phyloP scores from a whole-genome alignment of 2,888 invertebrate species.

The Acleris sparsana region DNA sequence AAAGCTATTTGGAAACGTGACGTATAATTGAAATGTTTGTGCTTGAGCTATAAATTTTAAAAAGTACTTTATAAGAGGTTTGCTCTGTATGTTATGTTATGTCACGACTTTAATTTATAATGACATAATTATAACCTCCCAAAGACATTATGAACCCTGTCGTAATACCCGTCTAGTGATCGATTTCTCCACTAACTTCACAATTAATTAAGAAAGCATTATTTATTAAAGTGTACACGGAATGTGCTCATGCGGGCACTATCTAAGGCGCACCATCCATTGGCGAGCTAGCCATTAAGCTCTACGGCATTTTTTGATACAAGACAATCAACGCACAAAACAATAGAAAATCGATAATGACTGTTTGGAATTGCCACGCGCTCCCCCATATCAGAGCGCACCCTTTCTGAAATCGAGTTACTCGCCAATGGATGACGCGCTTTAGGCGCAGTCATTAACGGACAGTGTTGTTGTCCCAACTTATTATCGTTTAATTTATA shows the following conservation, averaged over 20 bases:
- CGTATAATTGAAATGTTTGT: no score
- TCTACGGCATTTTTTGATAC: conserved; percentile 5
- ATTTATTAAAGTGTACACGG: conserved; percentile 28
- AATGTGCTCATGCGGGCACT: conserved; percentile 4
- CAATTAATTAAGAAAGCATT: conserved; percentile 30
- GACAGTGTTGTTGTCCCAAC: conserved; percentile 76
- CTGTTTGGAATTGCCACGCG: conserved; percentile 6
- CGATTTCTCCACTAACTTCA: conserved; percentile 17
- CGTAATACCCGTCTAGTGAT: conserved; percentile 8
- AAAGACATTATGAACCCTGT: conserved; percentile 3
- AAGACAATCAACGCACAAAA: conserved; percentile 14
- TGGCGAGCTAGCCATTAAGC: conserved; percentile 12
- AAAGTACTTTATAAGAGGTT: no score
- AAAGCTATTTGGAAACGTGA: no score
- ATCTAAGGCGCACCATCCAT: conserved; percentile 25
- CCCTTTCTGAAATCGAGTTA: conserved; percentile 34
- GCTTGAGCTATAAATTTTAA: no score
- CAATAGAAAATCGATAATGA: conserved; percentile 9
- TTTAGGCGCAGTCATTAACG: conserved; percentile 56
- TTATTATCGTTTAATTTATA: conserved; percentile 82
- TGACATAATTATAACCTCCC: not conserved
- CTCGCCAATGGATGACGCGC: conserved; percentile 35
- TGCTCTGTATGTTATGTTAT: no score
- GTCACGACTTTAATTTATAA: no score
- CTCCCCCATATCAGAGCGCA: conserved; percentile 1